Evolutionary conservation across 2,113 vertebrate genomes (phyloP).

Genomic region (Eleginops maclovinus): DNA sequence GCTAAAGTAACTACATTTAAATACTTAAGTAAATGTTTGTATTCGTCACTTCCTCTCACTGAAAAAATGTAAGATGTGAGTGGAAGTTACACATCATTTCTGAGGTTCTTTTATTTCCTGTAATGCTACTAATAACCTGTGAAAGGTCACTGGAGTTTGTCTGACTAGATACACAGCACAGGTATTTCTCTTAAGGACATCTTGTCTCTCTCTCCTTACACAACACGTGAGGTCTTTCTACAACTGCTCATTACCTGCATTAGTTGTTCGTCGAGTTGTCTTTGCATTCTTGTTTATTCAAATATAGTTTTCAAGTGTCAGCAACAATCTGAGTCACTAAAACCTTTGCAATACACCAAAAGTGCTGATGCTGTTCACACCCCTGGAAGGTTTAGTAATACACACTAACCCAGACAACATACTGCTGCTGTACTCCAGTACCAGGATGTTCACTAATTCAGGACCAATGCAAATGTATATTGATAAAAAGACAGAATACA

Average conservation of each 20-base stretch:
- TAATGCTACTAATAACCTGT: not conserved
- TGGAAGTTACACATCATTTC: not conserved
- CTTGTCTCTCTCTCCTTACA: not conserved
- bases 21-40: not conserved
- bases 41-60: not conserved
- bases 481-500: constrained; percentile 22
- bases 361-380: constrained; percentile 10
- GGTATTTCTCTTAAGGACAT: constrained; percentile 4
- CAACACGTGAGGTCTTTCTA: not conserved
- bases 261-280: not conserved
- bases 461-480: not conserved
- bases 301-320: constrained; percentile 15
- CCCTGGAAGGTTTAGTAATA: not conserved
- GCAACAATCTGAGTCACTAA: constrained; percentile 14
- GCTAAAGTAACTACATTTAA: not conserved
- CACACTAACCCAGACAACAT: not conserved
- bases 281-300: not conserved
- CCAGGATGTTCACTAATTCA: no score
- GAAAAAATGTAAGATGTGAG: not conserved
- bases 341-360: not conserved
- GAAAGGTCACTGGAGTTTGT: constrained; percentile 9
- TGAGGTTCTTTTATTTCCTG: not conserved
- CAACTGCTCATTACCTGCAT: constrained; percentile 7
- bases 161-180: not conserved
- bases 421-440: no score